phyloP scores from a whole-genome alignment of 2,113 vertebrate genomes.

The Nyctibius bracteatus region DNA sequence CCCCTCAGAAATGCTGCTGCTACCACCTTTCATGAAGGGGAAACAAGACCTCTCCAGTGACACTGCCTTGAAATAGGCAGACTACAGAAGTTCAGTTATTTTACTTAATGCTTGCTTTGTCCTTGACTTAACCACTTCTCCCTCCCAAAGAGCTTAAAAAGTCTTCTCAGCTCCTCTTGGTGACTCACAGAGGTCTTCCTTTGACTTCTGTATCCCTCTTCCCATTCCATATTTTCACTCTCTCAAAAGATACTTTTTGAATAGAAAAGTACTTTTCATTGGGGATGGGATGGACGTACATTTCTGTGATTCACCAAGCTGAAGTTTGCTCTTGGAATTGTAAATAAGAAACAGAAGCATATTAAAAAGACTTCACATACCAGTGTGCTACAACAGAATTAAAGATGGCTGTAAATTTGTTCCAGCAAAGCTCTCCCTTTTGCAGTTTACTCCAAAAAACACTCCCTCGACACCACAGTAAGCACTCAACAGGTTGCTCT shows the following conservation, averaged over 20 bases:
- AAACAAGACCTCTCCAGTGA: neutral
- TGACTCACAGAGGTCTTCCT: neutral
- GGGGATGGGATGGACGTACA: rapidly evolving
- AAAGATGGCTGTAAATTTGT: neutral
- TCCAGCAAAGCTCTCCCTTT: neutral
- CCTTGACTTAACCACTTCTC: neutral
- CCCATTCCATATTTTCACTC: neutral
- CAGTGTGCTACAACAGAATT: neutral
- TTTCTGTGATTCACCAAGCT: neutral
- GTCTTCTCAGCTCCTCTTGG: neutral
- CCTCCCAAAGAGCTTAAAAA: neutral
- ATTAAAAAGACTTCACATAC: neutral
- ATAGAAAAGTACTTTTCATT: neutral
- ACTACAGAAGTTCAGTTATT: neutral
- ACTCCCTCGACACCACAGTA: neutral
- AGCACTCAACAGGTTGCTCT: neutral
- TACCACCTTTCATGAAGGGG: neutral
- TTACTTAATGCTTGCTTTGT: neutral
- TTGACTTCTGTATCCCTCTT: neutral
- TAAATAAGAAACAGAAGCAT: neutral
- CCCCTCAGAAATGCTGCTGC: neutral
- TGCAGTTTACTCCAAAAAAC: neutral
- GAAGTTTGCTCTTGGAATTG: neutral
- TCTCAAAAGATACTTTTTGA: neutral
- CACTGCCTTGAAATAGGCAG: neutral